Evolutionary conservation across 35 echinoderm and acorn worm species (phyloP), one percentile per base, ranked within the genome.

Genomic region (Apostichopus californicus): DNA sequence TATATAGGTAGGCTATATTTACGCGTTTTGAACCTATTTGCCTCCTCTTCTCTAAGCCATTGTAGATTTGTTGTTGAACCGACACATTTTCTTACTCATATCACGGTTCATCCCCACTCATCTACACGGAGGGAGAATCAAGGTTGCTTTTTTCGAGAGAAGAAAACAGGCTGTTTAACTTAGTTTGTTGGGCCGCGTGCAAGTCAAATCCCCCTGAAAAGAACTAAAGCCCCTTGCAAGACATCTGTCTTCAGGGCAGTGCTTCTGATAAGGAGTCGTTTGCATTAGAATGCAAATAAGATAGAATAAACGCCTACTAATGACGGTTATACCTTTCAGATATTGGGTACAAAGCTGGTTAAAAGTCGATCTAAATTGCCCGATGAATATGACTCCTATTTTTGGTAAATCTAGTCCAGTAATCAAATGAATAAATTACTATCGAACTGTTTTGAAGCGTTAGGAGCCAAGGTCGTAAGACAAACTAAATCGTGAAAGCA

Each of bases 361-460:
- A 85, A 85, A 85, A 9, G 81, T 85, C 81, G 17, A 23, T 89
- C 68, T 89, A 89, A 89, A 89, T 89, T 89, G 86, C 61, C 63
- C 28, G 24, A 72, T 89, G 46, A 72, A 89, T 55, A 64, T 89
- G 86, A 26, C 68, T 89, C 64, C 52, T 72, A 75, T 46, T 54
- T 17, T 66, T 25, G 46, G 46, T 53, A 89, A 89, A 89, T 72
- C 60, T 89, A 89, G 60, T 75, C 61, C 86, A 68, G 86, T 89
- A 89, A 89, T 89, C 86, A 89, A 89, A 89, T 89, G 86, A 68
- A 89, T 89, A 89, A 46, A 89, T 89, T 89, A 89, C 86, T 65
- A 89, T 89, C 21, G 58, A 68, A 89, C 60, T 89, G 34, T 17
- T 60, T 65, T 66, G 57, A 8, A 66, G 68, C 86, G 63, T 75